phyloP scores from a whole-genome alignment of 2,797 vertebrate species.

The Gymnoscopelus braueri region DNA sequence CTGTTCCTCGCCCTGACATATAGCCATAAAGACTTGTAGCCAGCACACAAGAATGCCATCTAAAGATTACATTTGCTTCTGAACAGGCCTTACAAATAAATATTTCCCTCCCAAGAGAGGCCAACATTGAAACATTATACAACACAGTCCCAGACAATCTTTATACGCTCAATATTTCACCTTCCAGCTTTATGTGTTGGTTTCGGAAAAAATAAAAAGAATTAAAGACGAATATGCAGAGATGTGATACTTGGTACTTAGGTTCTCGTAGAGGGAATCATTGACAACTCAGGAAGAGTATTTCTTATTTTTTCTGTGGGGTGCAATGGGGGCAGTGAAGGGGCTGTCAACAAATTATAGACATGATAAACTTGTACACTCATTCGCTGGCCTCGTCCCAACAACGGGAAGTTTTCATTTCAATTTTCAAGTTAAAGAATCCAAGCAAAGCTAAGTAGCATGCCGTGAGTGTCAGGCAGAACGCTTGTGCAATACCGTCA shows the following conservation, averaged over 20 bases:
- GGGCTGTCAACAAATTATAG: constrained; percentile 6
- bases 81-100: constrained; percentile 49
- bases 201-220: constrained; percentile 5
- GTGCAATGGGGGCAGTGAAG: constrained; percentile 13
- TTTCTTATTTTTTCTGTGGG: constrained; percentile 13
- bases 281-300: constrained; percentile 19
- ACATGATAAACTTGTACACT: constrained; percentile 1
- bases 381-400: not conserved
- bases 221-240: constrained; percentile 9
- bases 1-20: constrained; percentile 67
- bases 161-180: constrained; percentile 31
- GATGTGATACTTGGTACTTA: constrained; percentile 16
- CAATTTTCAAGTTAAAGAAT: constrained; percentile 11
- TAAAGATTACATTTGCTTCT: constrained; percentile 58
- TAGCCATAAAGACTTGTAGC: constrained; percentile 62
- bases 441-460: too few relatives aligned
- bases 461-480: too few relatives aligned
- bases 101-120: constrained; percentile 48
- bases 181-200: constrained; percentile 19
- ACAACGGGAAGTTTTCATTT: not conserved
- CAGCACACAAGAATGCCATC: constrained; percentile 59
- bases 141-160: constrained; percentile 26
- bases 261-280: constrained; percentile 18
- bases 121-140: constrained; percentile 39
- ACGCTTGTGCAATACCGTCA: too few relatives aligned